These are phyloP conservation scores for Xanthia icteritia DNA, from an alignment of 2,888 invertebrate species.

Conservation along the genomic window DNA sequence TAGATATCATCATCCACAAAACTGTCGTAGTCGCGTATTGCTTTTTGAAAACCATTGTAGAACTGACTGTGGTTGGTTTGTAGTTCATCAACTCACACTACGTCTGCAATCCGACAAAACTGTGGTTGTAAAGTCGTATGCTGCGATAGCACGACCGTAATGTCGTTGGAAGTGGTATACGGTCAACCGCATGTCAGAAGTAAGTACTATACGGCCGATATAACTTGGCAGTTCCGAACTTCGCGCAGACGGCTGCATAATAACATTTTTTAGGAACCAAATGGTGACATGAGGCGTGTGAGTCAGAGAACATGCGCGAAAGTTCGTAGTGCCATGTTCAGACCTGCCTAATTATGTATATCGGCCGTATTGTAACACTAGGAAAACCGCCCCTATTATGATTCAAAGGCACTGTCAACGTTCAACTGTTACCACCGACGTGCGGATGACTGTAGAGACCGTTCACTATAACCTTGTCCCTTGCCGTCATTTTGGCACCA, in stretches of 20 bases:
- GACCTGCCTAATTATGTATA: no score
- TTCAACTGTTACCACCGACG: neutral
- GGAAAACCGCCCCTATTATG: constrained; percentile 2
- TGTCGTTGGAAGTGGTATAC: neutral
- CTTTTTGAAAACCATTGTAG: neutral
- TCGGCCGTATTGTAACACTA: no score
- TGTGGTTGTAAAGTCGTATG: neutral
- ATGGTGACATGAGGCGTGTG: no score
- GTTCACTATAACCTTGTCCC: no score
- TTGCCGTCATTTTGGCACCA: no score
- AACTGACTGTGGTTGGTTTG: neutral
- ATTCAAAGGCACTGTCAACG: neutral
- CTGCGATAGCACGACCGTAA: neutral
- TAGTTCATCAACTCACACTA: neutral
- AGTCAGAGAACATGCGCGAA: no score
- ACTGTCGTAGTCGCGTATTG: neutral
- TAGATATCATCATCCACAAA: neutral
- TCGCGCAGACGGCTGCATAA: no score
- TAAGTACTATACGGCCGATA: neutral
- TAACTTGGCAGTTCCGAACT: no score
- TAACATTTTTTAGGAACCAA: no score
- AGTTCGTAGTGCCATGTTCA: no score
- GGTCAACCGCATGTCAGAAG: neutral
- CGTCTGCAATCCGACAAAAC: neutral
- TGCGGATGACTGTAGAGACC: neutral